A percentile compares a stretch with the other conserved stretches of the same genome.
Evolutionary conservation across 2,113 vertebrate genomes (phyloP).

Genomic region (Varanus salvator): DNA sequence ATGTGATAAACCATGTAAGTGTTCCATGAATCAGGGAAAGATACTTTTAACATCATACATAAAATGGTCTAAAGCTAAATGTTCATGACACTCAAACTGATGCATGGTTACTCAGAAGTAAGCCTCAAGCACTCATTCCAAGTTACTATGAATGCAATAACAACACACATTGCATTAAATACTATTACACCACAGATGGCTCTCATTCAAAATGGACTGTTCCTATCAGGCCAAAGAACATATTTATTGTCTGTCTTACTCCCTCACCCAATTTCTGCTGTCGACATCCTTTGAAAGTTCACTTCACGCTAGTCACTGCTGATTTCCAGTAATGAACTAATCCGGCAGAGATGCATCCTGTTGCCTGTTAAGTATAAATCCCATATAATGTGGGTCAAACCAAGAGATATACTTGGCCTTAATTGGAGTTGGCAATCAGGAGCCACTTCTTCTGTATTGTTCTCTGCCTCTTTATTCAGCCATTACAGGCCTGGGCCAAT

Average conservation of each 20-base stretch:
- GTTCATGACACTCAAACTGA: background rate
- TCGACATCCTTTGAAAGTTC: slow-evolving; percentile 45
- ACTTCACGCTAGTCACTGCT: slow-evolving; percentile 22
- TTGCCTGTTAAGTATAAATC: slow-evolving; percentile 58
- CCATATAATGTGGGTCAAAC: slow-evolving; percentile 50
- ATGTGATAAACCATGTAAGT: background rate
- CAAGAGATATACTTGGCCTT: slow-evolving; percentile 50
- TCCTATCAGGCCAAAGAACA: slow-evolving; percentile 34
- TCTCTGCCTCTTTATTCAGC: slow-evolving; percentile 50
- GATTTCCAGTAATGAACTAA: slow-evolving; percentile 64
- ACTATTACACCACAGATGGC: background rate
- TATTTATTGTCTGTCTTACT: background rate
- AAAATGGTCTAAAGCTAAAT: background rate
- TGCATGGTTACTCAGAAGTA: background rate
- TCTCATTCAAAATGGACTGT: background rate
- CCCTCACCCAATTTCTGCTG: slow-evolving; percentile 6
- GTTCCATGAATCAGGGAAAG: background rate
- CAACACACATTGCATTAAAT: background rate
- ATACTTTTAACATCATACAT: background rate
- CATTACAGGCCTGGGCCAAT: slow-evolving; percentile 60
- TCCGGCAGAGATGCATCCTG: slow-evolving; percentile 34
- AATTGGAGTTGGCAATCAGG: slow-evolving; percentile 52
- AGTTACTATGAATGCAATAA: background rate
- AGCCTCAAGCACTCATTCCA: background rate
- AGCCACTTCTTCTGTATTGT: slow-evolving; percentile 11